Base-by-base conservation (phyloP, 2,888 invertebrate genomes). In the Spodoptera exigua region DNA sequence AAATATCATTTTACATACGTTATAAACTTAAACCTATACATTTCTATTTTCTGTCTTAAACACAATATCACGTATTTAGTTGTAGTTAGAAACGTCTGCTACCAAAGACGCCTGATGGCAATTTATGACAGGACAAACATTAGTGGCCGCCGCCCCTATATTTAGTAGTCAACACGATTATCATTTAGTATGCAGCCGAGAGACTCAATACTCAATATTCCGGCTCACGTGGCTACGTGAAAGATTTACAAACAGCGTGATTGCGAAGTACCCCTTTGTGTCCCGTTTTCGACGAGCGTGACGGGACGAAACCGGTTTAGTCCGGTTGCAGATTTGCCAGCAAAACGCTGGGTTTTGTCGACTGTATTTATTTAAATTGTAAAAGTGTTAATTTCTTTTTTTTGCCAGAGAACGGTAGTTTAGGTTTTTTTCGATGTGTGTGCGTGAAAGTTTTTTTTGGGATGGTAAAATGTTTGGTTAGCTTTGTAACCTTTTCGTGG, bases 141-240 rank as follows among this genome's bases (percentile, higher is more conserved):
- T 54, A 68, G 46, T 43, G 13, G 27, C 34, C 21, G 13, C 27
- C 11, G 34, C 53, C 35, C 32, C 62, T 70, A 79, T 77, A 78
- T 80, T 80, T 76, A 74, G 76, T 58, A 67, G 58, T 70, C 67
- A 60, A 78, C 79, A 73, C 73, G 74, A 70, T 81, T 80, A 81
- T 83, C 80, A 85, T 85, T 83, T 82, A 71, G 83, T 84, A 85
- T 84, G 81, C 84, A 68, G 71, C 51, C 66, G 68, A 58, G 78
- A 53, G 61, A 71, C 75, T 39, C 79, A 79, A 81, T 81, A 75
- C 81, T 79, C 81, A 79, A 79, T 79, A 80, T 77, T 79, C 77
- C 65, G 57, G 74, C 72, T 74, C 78, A 77, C 77, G 79, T 76
- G 74, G 48, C 68, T 66, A 79, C 77, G 77, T 77, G 77, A 76